phyloP scores from a whole-genome alignment of 2,797 vertebrate species.

The Xiphorhynchus erythropygius region DNA sequence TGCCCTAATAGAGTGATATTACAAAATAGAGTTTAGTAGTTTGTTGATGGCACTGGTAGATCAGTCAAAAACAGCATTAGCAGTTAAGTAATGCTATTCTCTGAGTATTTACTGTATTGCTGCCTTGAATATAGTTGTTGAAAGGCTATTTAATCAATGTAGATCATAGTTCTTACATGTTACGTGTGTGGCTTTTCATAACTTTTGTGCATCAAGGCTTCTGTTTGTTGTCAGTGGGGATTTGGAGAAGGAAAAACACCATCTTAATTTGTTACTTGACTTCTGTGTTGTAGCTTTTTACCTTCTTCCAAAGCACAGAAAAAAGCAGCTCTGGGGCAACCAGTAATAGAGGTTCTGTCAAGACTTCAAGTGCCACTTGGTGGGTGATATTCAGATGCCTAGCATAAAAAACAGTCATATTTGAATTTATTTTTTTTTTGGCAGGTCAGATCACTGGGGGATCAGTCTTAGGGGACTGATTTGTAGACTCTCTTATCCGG shows the following conservation, averaged over 20 bases:
- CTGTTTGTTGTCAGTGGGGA: neutral
- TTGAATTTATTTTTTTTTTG: neutral
- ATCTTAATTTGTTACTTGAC: neutral
- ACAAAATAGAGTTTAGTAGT: neutral
- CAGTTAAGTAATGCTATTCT: neutral
- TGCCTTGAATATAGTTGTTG: neutral
- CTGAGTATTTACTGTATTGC: neutral
- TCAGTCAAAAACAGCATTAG: neutral
- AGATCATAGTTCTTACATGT: neutral
- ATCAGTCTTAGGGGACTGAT: neutral
- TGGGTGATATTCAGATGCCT: neutral
- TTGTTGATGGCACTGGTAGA: neutral
- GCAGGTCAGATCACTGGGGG: neutral
- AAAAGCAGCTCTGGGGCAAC: neutral
- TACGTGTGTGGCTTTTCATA: neutral
- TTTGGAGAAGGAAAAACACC: neutral
- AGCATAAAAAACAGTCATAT: neutral
- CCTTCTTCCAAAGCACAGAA: neutral
- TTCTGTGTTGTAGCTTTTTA: neutral
- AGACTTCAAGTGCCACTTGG: rapidly evolving
- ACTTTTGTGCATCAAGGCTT: neutral
- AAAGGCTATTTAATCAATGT: neutral
- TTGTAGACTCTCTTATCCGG: neutral
- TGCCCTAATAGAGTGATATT: neutral
- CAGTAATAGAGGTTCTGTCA: neutral